A percentile compares a stretch with the other conserved stretches of the same genome.
Conservation (phyloP, 2,113 vertebrate genomes). For the Gymnobelideus leadbeateri region DNA sequence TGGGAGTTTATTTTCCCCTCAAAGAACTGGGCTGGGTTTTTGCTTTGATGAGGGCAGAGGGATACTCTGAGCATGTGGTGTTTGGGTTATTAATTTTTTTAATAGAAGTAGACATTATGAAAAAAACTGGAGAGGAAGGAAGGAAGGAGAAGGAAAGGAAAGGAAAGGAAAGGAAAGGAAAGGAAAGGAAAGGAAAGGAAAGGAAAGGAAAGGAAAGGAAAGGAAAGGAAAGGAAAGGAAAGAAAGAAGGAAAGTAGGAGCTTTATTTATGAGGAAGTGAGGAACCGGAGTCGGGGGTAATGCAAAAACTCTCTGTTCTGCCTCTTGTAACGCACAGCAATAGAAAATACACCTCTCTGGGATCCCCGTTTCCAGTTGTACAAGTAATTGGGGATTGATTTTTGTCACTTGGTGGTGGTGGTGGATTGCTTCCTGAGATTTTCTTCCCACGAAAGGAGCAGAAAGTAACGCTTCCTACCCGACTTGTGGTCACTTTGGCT, state of each 20-base stretch:
- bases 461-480: neutral
- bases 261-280: neutral
- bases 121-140: conserved; percentile 20
- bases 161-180: too few relatives aligned
- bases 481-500: neutral
- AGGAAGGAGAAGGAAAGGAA: neutral
- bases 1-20: neutral
- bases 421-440: neutral
- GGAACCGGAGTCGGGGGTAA: neutral
- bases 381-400: neutral
- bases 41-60: conserved; percentile 6
- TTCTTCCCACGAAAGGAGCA: neutral
- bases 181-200: too few relatives aligned
- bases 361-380: neutral
- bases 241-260: neutral
- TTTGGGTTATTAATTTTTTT: conserved; percentile 23
- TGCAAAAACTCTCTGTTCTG: neutral
- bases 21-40: conserved; percentile 39
- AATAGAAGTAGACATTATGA: conserved; percentile 34
- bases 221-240: neutral
- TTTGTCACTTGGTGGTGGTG: neutral
- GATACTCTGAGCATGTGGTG: conserved; percentile 25
- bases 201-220: too few relatives aligned
- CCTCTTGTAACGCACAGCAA: neutral
- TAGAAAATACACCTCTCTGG: neutral